These are phyloP conservation scores for Desmophyllum pertusum DNA, from an alignment of 92 coral and sea anemone species.

Conservation along the genomic window DNA sequence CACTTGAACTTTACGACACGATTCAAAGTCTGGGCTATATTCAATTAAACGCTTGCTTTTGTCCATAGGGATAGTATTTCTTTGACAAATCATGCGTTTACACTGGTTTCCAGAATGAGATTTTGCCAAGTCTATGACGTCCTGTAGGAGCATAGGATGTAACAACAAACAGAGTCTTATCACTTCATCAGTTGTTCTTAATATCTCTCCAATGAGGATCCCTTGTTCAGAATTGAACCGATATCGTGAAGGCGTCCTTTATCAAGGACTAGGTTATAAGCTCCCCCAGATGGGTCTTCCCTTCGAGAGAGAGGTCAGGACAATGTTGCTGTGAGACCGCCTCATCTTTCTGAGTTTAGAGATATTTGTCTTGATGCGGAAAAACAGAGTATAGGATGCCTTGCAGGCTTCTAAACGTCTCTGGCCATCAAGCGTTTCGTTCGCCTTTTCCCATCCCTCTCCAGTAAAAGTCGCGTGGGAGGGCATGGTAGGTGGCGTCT, in stretches of 20 bases:
- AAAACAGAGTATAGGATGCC: conserved; percentile 30
- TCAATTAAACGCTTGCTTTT: conserved; percentile 11
- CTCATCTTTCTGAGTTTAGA: conserved; percentile 8
- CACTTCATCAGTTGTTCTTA: conserved; percentile 7
- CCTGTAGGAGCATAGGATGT: conserved; percentile 22
- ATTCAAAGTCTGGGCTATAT: conserved; percentile 21
- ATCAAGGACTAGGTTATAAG: conserved; percentile 16
- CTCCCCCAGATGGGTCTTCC: conserved; percentile 29
- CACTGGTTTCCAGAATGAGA: conserved; percentile 6
- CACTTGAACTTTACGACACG: conserved; percentile 15
- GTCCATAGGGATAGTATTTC: conserved; percentile 16
- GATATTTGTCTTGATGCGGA: background rate
- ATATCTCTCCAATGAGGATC: conserved; percentile 20
- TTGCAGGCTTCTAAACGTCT: conserved; percentile 27
- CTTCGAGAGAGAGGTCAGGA: no score
- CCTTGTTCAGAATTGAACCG: background rate
- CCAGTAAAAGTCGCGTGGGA: no score
- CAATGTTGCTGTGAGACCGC: conserved; percentile 34
- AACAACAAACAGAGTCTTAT: conserved; percentile 4
- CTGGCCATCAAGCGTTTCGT: no score
- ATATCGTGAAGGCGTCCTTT: conserved; percentile 11
- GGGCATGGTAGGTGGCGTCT: no score
- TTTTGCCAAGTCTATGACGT: conserved; percentile 8
- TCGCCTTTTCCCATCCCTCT: no score
- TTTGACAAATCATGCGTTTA: no score